Percentiles rank a stretch among this genome's conserved stretches.
Evolutionary conservation across 2,113 vertebrate genomes (phyloP).

Genomic region (Emydocephalus ijimae): DNA sequence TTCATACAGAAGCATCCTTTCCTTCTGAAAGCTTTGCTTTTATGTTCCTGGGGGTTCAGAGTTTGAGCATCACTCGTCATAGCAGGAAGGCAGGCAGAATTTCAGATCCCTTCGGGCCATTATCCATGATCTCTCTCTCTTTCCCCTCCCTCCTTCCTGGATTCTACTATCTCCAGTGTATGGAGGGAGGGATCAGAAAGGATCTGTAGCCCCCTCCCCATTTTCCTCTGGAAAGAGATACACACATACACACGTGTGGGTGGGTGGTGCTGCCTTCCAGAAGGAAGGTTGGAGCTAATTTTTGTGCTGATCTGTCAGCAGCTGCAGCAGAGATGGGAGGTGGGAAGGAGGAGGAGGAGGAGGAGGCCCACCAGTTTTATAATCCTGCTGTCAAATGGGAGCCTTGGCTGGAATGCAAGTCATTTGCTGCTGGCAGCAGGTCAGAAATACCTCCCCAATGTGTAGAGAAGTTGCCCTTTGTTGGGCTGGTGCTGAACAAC

Average conservation of each 20-base stretch:
- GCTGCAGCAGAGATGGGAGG: slow-evolving; percentile 2
- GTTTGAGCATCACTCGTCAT: background rate
- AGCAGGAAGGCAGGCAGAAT: background rate
- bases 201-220: background rate
- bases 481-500: slow-evolving; percentile 28
- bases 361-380: background rate
- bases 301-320: slow-evolving; percentile 38
- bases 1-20: background rate
- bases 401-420: slow-evolving; percentile 36
- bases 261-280: background rate
- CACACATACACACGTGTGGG: background rate
- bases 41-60: background rate
- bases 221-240: slow-evolving; percentile 17
- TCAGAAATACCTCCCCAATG: slow-evolving; percentile 14
- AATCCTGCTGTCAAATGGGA: slow-evolving; percentile 45
- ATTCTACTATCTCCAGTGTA: fast-evolving
- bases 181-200: fast-evolving
- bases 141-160: background rate
- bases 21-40: background rate
- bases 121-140: background rate
- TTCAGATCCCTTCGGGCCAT: background rate
- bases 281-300: background rate
- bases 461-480: fast-evolving
- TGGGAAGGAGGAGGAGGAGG: background rate
- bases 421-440: background rate